Percentiles rank a stretch among this genome's conserved stretches.
Conservation (phyloP, 2,888 invertebrate species). For the Phengaris alcon region DNA sequence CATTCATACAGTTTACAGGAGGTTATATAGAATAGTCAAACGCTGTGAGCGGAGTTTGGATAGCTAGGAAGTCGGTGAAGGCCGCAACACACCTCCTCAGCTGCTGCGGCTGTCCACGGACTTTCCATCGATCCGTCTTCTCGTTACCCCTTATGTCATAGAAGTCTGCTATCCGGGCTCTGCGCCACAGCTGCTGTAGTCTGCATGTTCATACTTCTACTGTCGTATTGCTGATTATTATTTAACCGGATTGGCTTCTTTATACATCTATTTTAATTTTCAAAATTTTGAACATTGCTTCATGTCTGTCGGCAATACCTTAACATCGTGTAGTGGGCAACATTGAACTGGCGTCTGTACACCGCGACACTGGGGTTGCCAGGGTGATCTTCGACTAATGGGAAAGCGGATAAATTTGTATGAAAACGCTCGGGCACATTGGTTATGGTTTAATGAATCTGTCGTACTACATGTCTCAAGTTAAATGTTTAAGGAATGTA, state of each 20-base stretch:
- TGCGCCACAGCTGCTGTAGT: neutral
- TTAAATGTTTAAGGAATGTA: too few relatives aligned
- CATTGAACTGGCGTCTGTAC: slow-evolving; percentile 14
- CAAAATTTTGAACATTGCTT: slow-evolving; percentile 64
- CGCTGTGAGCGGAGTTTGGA: neutral
- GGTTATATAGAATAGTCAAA: neutral
- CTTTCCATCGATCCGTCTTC: too few relatives aligned
- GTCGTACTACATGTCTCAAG: too few relatives aligned
- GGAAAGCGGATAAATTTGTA: neutral
- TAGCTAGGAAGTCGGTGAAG: too few relatives aligned
- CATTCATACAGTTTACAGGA: neutral
- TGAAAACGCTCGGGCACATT: neutral
- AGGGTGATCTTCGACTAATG: neutral
- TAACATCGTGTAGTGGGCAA: slow-evolving; percentile 43
- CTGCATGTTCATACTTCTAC: slow-evolving; percentile 49
- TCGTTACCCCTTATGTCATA: too few relatives aligned
- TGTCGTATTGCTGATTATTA: slow-evolving; percentile 66
- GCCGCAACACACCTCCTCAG: too few relatives aligned
- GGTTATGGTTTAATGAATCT: neutral
- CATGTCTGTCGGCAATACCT: slow-evolving; percentile 70
- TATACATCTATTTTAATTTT: slow-evolving; percentile 47
- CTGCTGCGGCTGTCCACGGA: too few relatives aligned
- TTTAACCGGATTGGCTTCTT: slow-evolving; percentile 64
- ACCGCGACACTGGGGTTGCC: neutral
- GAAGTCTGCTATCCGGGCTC: neutral